phyloP scores from a whole-genome alignment of 2,113 vertebrate species.

The Platysteira castanea region DNA sequence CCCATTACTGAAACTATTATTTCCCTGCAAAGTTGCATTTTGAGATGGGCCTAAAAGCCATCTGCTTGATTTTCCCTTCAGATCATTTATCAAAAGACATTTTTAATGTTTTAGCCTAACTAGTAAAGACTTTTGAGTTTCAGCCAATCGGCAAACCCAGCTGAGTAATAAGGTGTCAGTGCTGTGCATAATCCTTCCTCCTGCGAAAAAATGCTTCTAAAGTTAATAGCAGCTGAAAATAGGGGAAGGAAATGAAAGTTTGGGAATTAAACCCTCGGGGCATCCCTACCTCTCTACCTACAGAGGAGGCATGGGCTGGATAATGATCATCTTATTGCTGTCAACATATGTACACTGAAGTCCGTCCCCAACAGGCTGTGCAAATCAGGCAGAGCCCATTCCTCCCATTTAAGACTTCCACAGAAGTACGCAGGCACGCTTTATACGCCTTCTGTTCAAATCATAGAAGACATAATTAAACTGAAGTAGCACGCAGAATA shows the following conservation, averaged over 20 bases:
- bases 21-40: not conserved
- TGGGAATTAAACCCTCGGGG: constrained; percentile 19
- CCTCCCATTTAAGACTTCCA: not conserved
- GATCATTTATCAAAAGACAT: constrained; percentile 51
- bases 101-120: constrained; percentile 51
- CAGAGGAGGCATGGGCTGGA: not conserved
- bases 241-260: not conserved
- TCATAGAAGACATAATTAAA: constrained; percentile 20
- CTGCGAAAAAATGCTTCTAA: not conserved
- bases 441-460: constrained; percentile 27
- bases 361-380: not conserved
- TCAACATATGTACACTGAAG: not conserved
- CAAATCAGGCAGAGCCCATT: constrained; percentile 15
- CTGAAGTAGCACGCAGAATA: not conserved
- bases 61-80: constrained; percentile 56
- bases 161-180: constrained; percentile 28
- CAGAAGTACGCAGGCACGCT: not conserved
- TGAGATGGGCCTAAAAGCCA: constrained; percentile 28
- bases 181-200: constrained; percentile 30
- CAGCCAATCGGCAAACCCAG: not conserved
- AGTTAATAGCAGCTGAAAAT: constrained; percentile 44
- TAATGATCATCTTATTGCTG: constrained; percentile 17
- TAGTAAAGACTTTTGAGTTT: constrained; percentile 36
- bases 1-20: constrained; percentile 34
- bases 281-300: not conserved